These are phyloP conservation scores for Tigriopus californicus DNA, from an alignment of 2,888 invertebrate species.

Conservation along the genomic window DNA sequence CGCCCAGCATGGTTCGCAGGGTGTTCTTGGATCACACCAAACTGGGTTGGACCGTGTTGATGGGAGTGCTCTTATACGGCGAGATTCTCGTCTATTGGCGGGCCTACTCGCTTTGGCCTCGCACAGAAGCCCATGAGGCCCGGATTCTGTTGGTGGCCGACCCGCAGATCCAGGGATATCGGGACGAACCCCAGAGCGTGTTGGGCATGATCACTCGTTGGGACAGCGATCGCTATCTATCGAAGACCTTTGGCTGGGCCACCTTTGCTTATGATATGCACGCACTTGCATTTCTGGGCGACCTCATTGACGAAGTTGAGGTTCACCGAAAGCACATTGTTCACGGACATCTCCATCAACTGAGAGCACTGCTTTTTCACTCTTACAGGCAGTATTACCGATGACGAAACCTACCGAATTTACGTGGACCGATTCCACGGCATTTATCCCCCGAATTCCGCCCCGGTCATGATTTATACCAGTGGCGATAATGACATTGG, in stretches of 20 bases:
- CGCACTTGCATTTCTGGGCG: constrained; percentile 72
- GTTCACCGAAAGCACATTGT: background rate
- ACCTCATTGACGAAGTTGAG: constrained; percentile 69
- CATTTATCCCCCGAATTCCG: constrained; percentile 15
- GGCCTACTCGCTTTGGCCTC: background rate
- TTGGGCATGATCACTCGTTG: constrained; percentile 49
- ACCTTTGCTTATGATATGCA: constrained; percentile 53
- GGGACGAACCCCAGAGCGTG: constrained; percentile 44
- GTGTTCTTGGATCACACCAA: background rate
- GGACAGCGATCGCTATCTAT: constrained; percentile 72
- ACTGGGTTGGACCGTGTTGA: background rate
- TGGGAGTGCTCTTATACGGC: background rate
- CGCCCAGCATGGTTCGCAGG: background rate
- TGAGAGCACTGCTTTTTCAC: background rate
- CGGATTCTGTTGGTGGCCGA: constrained; percentile 60
- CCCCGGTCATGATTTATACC: constrained; percentile 43
- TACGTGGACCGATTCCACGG: constrained; percentile 3
- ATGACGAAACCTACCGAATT: background rate
- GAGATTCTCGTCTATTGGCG: background rate
- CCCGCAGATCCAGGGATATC: constrained; percentile 74
- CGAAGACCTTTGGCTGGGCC: constrained; percentile 54
- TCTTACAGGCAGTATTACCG: constrained; percentile 17
- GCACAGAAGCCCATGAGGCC: background rate
- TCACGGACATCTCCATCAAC: background rate
- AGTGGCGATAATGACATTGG: constrained; percentile 97